Percentiles rank a stretch among this genome's conserved stretches.
These are phyloP conservation scores for Mesorhabditis belari DNA, from an alignment of 2,888 invertebrate genomes.

Conservation along the genomic window DNA sequence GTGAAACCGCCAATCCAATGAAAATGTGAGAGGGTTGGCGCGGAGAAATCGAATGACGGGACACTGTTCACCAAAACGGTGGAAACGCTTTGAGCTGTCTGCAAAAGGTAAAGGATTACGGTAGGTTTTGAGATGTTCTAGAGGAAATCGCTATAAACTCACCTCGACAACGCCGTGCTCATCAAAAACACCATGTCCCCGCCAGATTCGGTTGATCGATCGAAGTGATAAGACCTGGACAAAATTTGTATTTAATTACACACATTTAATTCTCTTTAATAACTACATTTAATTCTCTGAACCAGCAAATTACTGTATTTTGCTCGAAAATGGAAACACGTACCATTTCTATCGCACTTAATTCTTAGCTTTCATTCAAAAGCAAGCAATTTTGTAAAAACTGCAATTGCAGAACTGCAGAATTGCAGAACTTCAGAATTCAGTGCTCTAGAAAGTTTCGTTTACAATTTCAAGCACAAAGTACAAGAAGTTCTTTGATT, in stretches of 20 bases:
- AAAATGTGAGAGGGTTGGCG: slow-evolving; percentile 32
- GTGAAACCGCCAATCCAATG: slow-evolving; percentile 33
- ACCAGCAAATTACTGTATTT: slow-evolving; percentile 14
- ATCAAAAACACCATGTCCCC: slow-evolving; percentile 1
- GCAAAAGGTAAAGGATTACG: slow-evolving; percentile 5
- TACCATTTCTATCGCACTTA: neutral
- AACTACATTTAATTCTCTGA: neutral
- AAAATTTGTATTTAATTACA: neutral
- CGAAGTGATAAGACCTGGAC: neutral
- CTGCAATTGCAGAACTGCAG: too few species aligned
- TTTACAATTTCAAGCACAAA: too few species aligned
- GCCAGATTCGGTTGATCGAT: neutral
- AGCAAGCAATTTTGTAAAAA: too few species aligned
- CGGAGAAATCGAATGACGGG: slow-evolving; percentile 40
- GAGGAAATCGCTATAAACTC: too few species aligned
- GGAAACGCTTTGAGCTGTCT: slow-evolving; percentile 6
- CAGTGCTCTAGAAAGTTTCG: too few species aligned
- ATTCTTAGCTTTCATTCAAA: too few species aligned
- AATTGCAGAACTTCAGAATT: too few species aligned
- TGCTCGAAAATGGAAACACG: slow-evolving; percentile 1
- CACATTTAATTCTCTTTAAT: too few species aligned
- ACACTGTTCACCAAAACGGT: slow-evolving; percentile 36
- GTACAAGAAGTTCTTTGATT: too few species aligned
- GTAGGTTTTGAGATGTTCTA: too few species aligned
- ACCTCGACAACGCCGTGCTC: neutral